Percentiles rank a stretch among this genome's conserved stretches.
phyloP scores from a whole-genome alignment of 2,797 vertebrate genomes.

The Hylomyscus alleni region DNA sequence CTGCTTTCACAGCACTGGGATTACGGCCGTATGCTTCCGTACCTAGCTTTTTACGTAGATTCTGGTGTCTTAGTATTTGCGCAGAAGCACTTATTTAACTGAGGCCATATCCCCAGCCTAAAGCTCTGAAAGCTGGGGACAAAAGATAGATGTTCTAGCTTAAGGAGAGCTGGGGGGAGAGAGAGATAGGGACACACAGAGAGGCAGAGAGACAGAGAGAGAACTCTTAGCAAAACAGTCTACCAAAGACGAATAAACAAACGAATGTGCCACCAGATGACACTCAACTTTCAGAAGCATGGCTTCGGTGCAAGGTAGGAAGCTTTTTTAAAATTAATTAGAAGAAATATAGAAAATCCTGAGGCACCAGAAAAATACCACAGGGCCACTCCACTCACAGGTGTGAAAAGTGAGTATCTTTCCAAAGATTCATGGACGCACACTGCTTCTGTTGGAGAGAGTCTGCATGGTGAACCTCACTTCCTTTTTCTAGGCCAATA shows the following conservation, averaged over 20 bases:
- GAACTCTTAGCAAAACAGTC: not conserved
- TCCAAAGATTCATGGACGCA: conserved; percentile 64
- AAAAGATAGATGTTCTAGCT: too few relatives aligned
- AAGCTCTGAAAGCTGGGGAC: not conserved
- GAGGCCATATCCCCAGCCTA: not conserved
- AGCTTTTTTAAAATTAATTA: not conserved
- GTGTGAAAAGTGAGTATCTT: conserved; percentile 60
- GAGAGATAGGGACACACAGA: not conserved
- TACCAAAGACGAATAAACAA: not conserved
- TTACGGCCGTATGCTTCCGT: not conserved
- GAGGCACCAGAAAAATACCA: not conserved
- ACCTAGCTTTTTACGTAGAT: not conserved
- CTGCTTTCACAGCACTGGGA: not conserved
- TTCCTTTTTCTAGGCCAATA: conserved; percentile 54
- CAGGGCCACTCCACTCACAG: not conserved
- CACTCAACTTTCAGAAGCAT: not conserved
- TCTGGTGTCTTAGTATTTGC: not conserved
- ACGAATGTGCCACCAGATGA: not conserved
- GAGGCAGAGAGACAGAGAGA: not conserved
- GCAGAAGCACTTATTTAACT: not conserved
- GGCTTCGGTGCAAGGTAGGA: not conserved
- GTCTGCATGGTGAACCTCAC: not conserved
- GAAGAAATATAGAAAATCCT: conserved; percentile 31
- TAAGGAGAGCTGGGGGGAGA: not conserved
- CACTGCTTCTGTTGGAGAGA: conserved; percentile 48